Evolutionary conservation across 2,888 invertebrate genomes (phyloP).

Genomic region (Drosophila engyochracea): DNA sequence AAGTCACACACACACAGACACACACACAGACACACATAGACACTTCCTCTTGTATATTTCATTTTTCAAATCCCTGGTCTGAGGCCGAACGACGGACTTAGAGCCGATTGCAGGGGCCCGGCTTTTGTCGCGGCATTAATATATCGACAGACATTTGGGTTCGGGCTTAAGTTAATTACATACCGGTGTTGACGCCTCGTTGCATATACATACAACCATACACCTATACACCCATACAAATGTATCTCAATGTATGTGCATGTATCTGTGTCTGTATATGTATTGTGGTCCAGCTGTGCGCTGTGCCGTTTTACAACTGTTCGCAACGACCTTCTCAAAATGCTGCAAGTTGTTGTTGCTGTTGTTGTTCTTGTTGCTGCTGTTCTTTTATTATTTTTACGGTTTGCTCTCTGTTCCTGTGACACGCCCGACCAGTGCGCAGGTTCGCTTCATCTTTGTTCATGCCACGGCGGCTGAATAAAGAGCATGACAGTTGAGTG

Average conservation of each 20-base stretch:
- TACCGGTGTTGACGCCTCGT: constrained; percentile 78
- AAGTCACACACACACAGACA: background rate
- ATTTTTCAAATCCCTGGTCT: constrained; percentile 29
- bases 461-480: constrained; percentile 57
- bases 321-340: constrained; percentile 77
- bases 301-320: constrained; percentile 72
- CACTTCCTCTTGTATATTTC: constrained; percentile 3
- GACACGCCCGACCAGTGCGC: constrained; percentile 79
- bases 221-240: constrained; percentile 26
- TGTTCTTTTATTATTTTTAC: constrained; percentile 26
- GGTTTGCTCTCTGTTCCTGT: constrained; percentile 47
- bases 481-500: constrained; percentile 38
- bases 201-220: constrained; percentile 50
- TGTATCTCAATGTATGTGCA: constrained; percentile 8
- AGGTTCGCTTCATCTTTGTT: constrained; percentile 43
- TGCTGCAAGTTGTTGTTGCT: constrained; percentile 44
- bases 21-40: background rate
- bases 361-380: constrained; percentile 27
- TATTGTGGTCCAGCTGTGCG: constrained; percentile 69
- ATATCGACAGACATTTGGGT: constrained; percentile 58
- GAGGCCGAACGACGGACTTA: constrained; percentile 28
- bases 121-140: constrained; percentile 39
- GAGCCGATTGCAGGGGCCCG: constrained; percentile 26
- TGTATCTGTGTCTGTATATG: constrained; percentile 21
- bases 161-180: constrained; percentile 80